Evolutionary conservation across 2,888 invertebrate species (phyloP).

Genomic region (Masnerella sp.): DNA sequence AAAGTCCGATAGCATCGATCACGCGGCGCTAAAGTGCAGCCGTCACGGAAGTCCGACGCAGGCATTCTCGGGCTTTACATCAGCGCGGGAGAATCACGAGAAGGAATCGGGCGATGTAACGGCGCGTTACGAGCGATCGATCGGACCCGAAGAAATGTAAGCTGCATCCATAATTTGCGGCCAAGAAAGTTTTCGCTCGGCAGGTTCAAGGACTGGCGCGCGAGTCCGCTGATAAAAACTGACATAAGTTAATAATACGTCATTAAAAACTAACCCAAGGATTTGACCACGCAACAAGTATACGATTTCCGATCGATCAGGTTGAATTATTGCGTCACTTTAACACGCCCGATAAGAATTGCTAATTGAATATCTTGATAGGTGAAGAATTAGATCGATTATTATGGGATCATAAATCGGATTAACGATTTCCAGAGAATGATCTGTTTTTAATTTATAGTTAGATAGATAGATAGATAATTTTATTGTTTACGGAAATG

Average conservation of each 20-base stretch:
- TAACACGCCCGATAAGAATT: too few species aligned
- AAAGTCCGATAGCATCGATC: too few species aligned
- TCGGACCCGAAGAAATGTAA: background rate
- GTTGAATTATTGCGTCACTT: constrained; percentile 16
- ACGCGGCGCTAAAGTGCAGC: constrained; percentile 26
- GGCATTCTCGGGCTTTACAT: too few species aligned
- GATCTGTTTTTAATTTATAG: too few species aligned
- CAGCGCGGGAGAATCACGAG: background rate
- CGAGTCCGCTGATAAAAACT: constrained; percentile 24
- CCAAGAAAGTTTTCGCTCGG: constrained; percentile 27
- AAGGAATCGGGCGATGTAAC: constrained; percentile 1
- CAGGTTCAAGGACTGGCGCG: constrained; percentile 28
- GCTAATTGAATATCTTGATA: background rate
- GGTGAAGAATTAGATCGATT: too few species aligned
- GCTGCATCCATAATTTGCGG: constrained; percentile 17
- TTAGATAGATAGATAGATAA: too few species aligned
- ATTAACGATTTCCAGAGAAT: too few species aligned
- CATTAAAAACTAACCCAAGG: constrained; percentile 26
- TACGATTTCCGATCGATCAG: constrained; percentile 7
- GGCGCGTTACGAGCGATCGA: background rate
- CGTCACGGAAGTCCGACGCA: constrained; percentile 20
- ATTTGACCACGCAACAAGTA: constrained; percentile 37
- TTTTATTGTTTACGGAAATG: background rate
- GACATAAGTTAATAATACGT: constrained; percentile 39
- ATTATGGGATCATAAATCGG: background rate